These are phyloP conservation scores for Deroptyus accipitrinus DNA, from an alignment of 2,113 vertebrate species.

Conservation along the genomic window DNA sequence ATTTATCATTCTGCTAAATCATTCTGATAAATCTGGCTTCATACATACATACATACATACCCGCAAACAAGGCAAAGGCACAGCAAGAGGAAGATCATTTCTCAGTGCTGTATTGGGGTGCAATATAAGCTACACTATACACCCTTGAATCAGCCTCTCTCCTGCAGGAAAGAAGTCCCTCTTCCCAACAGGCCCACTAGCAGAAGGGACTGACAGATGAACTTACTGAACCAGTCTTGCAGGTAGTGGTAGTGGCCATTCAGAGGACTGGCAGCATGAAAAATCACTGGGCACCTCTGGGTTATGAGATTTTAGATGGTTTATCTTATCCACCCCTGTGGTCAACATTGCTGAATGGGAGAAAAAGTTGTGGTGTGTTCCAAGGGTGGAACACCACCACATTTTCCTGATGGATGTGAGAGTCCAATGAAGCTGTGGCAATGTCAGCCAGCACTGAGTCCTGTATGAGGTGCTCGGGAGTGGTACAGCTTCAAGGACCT, in stretches of 20 bases:
- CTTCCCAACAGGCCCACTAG: not conserved
- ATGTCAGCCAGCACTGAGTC: rapidly evolving
- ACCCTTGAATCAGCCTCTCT: not conserved
- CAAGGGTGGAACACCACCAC: not conserved
- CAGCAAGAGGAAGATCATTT: not conserved
- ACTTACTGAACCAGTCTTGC: not conserved
- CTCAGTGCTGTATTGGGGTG: not conserved
- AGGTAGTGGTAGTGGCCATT: not conserved
- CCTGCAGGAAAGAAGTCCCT: not conserved
- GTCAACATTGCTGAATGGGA: not conserved
- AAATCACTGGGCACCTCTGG: not conserved
- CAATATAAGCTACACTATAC: not conserved
- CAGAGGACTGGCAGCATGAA: not conserved
- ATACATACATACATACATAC: not conserved
- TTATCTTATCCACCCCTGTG: not conserved
- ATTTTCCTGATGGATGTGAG: rapidly evolving
- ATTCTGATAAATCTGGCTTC: not conserved
- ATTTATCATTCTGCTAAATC: not conserved
- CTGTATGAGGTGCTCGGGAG: rapidly evolving
- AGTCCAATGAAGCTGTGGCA: not conserved
- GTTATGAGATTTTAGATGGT: not conserved
- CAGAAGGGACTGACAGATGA: not conserved
- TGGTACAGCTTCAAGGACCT: not conserved
- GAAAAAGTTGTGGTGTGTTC: not conserved
- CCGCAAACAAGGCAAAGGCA: not conserved